A percentile compares a stretch with the other conserved stretches of the same genome.
phyloP scores from a whole-genome alignment of 2,888 invertebrate species.

The Pristionchus japonicus region DNA sequence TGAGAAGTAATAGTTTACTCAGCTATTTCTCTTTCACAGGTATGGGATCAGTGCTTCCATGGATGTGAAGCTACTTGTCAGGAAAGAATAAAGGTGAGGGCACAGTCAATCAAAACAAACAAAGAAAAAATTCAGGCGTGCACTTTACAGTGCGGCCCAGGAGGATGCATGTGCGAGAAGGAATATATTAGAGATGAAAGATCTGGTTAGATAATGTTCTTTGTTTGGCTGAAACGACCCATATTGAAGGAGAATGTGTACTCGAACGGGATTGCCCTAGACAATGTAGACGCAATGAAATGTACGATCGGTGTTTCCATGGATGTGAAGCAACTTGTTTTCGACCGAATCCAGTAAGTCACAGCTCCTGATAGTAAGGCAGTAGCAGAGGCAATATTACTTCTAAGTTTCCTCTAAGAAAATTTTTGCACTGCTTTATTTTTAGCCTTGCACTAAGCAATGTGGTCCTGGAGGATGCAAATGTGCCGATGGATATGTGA shows the following conservation, averaged over 20 bases:
- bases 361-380: neutral
- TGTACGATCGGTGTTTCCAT: neutral
- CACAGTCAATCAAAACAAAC: neutral
- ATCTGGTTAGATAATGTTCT: neutral
- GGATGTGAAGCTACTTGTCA: conserved; percentile 5
- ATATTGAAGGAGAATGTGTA: neutral
- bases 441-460: neutral
- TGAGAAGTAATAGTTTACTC: too few relatives aligned
- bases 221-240: too few relatives aligned
- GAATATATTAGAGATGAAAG: neutral
- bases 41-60: neutral
- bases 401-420: too few relatives aligned
- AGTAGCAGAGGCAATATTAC: too few relatives aligned
- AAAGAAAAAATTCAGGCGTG: neutral
- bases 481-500: neutral
- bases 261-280: neutral
- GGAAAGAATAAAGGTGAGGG: neutral
- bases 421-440: too few relatives aligned
- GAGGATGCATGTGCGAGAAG: neutral
- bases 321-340: conserved; percentile 2
- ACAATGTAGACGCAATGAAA: neutral
- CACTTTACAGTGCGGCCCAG: neutral
- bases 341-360: neutral
- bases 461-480: neutral
- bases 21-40: neutral